Evolutionary conservation across 2,888 invertebrate genomes (phyloP).

Genomic region (Lasioglossum vierecki): DNA sequence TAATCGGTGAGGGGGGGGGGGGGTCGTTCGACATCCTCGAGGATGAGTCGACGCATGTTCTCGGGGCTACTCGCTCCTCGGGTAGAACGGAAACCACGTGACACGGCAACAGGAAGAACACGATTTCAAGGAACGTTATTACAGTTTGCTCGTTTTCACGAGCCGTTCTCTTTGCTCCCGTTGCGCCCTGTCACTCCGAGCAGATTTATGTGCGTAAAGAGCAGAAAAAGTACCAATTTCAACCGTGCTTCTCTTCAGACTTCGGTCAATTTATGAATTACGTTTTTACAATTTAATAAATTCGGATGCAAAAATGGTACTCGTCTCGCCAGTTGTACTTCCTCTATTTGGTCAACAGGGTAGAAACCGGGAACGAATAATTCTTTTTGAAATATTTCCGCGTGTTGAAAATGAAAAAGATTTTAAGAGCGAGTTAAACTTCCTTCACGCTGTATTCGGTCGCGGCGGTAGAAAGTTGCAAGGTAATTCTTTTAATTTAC

Average conservation of each 20-base stretch:
- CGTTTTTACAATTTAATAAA: neutral
- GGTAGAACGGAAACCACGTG: conserved; percentile 39
- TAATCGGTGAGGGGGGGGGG: neutral
- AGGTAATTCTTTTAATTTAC: too few species aligned
- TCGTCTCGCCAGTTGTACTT: too few species aligned
- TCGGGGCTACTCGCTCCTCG: conserved; percentile 29
- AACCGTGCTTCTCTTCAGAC: neutral
- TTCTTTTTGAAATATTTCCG: neutral
- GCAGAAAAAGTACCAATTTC: neutral
- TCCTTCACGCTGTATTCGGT: neutral
- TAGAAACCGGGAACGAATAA: neutral
- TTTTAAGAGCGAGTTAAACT: neutral
- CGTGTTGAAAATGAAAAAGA: neutral
- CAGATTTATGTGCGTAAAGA: neutral
- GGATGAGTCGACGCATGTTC: conserved; percentile 47
- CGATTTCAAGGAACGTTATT: conserved; percentile 48
- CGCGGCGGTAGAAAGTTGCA: too few species aligned
- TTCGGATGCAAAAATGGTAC: neutral
- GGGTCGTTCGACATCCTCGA: conserved; percentile 22
- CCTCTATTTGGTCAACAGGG: too few species aligned
- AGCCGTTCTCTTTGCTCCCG: conserved; percentile 12
- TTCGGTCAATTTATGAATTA: neutral
- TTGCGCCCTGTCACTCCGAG: neutral
- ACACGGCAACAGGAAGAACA: conserved; percentile 8
- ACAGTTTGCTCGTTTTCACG: conserved; percentile 68